Evolutionary conservation across 2,888 invertebrate genomes (phyloP), one percentile per base, ranked within the genome.

Genomic region (Himalopsyche anomala): DNA sequence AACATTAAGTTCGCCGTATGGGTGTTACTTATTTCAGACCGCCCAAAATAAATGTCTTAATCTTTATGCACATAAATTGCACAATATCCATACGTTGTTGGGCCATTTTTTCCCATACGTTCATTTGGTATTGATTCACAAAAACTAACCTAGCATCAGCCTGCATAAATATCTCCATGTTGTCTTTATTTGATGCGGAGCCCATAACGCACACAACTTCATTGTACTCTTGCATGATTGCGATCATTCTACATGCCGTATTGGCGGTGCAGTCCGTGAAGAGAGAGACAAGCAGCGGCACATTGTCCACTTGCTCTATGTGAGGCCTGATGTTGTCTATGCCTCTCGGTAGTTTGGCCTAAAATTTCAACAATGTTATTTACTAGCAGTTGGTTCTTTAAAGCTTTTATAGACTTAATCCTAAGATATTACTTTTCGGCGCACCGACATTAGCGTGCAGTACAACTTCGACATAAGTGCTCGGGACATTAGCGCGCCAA

Each of bases 241-340:
- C 95, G 88, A 97, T 92, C 99, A 99, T 99, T 91, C 97, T 96
- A 51, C 95, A 94, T 0, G 98, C 98, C 17, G 97, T 98, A 89
- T 95, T 94, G n/a, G 98, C 96, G 1, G 97, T 98, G 92, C 99
- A 99, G 92, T 99, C 99, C 0, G 99, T 99, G 92, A 99, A 99
- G 15, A 99, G 94, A 0, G 99, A 99, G 28, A 99, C 99, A 84
- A 99, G 94, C 51, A 99, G 93, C 5, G 99, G 99, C 83, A 99
- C 99, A 93, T 99, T 99, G 92, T 99, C 99, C 84, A 99, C 98
- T 89, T 96, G 94, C 91, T 98, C 97, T 89, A 99, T 95, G 91
- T 99, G 99, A 0, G 99, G 98, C 0, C 99, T 95, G 89, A 99
- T 99, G 91, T 99, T 98, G 90, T 98, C 98, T 89, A 99, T 99